Evolutionary conservation across 2,888 invertebrate species (phyloP), one percentile per base, ranked within the genome.

Genomic region (Dioctria rufipes): DNA sequence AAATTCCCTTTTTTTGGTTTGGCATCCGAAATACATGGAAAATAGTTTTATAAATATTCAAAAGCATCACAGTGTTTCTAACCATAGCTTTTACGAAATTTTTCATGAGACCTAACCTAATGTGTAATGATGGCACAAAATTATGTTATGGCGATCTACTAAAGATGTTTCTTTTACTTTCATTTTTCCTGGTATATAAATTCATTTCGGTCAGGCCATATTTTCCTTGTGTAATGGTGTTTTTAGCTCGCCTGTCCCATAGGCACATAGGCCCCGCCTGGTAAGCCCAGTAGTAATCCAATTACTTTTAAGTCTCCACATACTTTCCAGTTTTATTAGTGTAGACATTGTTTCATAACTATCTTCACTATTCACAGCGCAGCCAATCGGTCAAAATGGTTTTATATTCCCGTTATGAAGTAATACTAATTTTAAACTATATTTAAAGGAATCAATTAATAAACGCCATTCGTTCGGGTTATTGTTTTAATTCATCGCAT

Each of bases 231-330:
- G 42, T 42, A 69, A 49, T 43, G 69, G 42, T 46, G n/a, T 13
- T 69, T 43, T 69, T 69, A n/a, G n/a, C 3, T 69, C 11, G 42
- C 1, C 43, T 43, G 25, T 69, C 69, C 69, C 69, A 69, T 58
- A 58, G 58, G 58, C 58, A 58, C n/a, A n/a, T n/a, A n/a, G n/a
- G n/a, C n/a, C n/a, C 58, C 2, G 25, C 58, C 58, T n/a, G 2
- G 58, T 58, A 58, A 58, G 51, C 51, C 51, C 51, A 49, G 11
- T 9, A 49, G n/a, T 1, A 58, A 6, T n/a, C 58, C 4, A n/a
- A 5, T 8, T 6, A 58, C 58, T 58, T 58, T 58, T 58, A 58
- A 5, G 11, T 58, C 1, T 4, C n/a, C 58, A 58, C 2, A 58
- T 13, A 58, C 11, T 11, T 58, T 13, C 3, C 58, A 58, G 25